These are phyloP conservation scores for Bostrychus sinensis DNA, from an alignment of 2,113 vertebrate species.

Conservation along the genomic window DNA sequence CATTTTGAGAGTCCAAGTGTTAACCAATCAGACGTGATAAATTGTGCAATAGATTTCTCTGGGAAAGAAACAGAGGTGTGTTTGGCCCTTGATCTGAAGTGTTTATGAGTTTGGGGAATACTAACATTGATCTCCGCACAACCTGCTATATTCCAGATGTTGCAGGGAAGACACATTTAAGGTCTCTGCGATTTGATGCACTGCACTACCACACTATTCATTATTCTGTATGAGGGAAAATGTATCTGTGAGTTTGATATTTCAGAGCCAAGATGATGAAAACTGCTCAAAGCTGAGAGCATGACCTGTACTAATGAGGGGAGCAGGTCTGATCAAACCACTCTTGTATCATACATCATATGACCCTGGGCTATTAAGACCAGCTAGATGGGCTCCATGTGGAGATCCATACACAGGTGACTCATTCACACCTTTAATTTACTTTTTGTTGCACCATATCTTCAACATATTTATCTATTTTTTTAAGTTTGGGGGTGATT, in stretches of 20 bases:
- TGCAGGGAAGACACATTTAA: constrained; percentile 23
- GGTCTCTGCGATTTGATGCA: constrained; percentile 8
- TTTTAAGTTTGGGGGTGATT: constrained; percentile 51
- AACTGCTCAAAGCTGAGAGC: constrained; percentile 45
- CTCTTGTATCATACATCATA: constrained; percentile 35
- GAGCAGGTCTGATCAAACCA: constrained; percentile 50
- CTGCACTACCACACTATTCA: background rate
- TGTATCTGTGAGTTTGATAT: constrained; percentile 14
- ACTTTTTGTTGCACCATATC: constrained; percentile 2
- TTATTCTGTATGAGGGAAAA: constrained; percentile 13
- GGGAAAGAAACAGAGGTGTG: constrained; percentile 35
- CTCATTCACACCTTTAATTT: constrained; percentile 42
- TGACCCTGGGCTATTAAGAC: constrained; percentile 48
- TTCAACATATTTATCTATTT: constrained; percentile 56
- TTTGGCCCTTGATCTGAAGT: constrained; percentile 56
- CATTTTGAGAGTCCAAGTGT: constrained; percentile 60
- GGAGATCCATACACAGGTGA: constrained; percentile 43
- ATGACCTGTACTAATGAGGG: constrained; percentile 66
- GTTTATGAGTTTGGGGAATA: constrained; percentile 54
- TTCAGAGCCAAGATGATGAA: constrained; percentile 28
- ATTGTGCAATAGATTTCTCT: constrained; percentile 55
- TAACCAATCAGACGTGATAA: constrained; percentile 66
- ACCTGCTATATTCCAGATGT: constrained; percentile 56
- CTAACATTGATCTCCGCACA: constrained; percentile 34
- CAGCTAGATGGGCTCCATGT: constrained; percentile 50